Evolutionary conservation across 2,113 vertebrate species (phyloP).

Genomic region (Planiliza haematocheilus): DNA sequence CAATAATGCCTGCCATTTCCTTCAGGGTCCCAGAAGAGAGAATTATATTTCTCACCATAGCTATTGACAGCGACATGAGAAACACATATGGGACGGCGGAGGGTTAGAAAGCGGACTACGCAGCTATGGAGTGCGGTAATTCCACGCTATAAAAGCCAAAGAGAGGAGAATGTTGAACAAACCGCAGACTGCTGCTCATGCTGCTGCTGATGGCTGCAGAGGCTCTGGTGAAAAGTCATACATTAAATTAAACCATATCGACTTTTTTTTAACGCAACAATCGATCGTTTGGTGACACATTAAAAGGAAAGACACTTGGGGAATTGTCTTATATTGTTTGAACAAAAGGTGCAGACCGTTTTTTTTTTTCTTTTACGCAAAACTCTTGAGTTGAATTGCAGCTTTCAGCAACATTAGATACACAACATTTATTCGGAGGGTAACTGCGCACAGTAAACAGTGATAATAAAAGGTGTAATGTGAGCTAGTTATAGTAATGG

Average conservation of each 20-base stretch:
- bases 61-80: slow-evolving; percentile 69
- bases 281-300: neutral
- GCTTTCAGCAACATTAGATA: too few species aligned
- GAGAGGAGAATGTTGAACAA: slow-evolving; percentile 58
- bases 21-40: slow-evolving; percentile 72
- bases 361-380: neutral
- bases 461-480: too few species aligned
- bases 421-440: too few species aligned
- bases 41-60: slow-evolving; percentile 75
- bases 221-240: slow-evolving; percentile 23
- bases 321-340: too few species aligned
- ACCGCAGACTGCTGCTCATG: slow-evolving; percentile 71
- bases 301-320: neutral
- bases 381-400: too few species aligned
- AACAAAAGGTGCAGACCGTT: neutral
- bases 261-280: slow-evolving; percentile 1
- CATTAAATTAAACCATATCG: slow-evolving; percentile 17
- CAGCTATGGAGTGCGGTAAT: slow-evolving; percentile 57
- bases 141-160: slow-evolving; percentile 64
- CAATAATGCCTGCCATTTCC: slow-evolving; percentile 80
- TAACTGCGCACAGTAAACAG: too few species aligned
- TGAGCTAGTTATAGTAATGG: too few species aligned
- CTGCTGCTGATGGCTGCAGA: slow-evolving; percentile 5
- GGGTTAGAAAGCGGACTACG: slow-evolving; percentile 27
- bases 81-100: slow-evolving; percentile 58